Percentiles rank a stretch among this genome's conserved stretches.
These are phyloP conservation scores for Emydocephalus ijimae DNA, from an alignment of 2,113 vertebrate species.

Conservation along the genomic window DNA sequence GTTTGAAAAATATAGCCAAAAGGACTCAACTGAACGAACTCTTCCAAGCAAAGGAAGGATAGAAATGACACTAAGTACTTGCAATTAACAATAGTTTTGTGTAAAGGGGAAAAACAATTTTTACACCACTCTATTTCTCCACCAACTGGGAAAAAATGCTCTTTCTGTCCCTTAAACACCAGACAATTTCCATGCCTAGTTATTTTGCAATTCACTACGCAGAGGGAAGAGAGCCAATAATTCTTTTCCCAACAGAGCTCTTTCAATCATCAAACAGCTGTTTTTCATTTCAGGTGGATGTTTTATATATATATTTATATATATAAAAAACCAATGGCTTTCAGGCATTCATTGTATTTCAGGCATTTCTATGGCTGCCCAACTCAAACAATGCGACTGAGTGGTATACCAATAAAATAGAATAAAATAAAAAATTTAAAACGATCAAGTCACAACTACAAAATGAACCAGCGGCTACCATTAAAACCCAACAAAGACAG, in stretches of 20 bases:
- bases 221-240: background rate
- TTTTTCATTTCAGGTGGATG: constrained; percentile 12
- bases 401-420: background rate
- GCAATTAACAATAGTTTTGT: background rate
- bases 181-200: background rate
- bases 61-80: background rate
- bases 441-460: background rate
- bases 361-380: background rate
- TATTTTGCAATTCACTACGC: background rate
- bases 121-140: too few relatives aligned
- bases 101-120: background rate
- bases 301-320: constrained; percentile 3
- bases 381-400: background rate
- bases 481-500: background rate
- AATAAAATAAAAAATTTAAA: background rate
- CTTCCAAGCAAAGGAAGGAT: background rate
- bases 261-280: constrained; percentile 19
- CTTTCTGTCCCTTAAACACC: background rate
- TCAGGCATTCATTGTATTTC: background rate
- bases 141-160: background rate
- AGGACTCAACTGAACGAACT: background rate
- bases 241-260: background rate
- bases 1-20: background rate
- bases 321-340: background rate
- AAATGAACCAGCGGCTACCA: background rate